phyloP scores from a whole-genome alignment of 2,888 invertebrate genomes.

The Danaus chrysippus region DNA sequence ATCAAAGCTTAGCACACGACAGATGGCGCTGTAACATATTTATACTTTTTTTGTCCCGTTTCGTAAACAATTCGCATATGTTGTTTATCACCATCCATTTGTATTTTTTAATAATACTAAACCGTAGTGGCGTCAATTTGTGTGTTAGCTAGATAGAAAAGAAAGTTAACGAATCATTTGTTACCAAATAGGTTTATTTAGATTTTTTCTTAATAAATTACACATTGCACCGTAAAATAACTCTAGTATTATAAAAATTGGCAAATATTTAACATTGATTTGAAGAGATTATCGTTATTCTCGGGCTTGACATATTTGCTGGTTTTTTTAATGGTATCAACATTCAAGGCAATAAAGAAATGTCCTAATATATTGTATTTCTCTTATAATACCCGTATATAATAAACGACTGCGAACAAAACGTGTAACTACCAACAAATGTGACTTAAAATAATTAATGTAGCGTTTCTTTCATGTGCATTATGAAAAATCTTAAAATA shows the following conservation, averaged over 20 bases:
- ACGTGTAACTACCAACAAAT: constrained; percentile 17
- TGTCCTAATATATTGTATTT: neutral
- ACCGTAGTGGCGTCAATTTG: constrained; percentile 34
- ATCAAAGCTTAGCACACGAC: constrained; percentile 21
- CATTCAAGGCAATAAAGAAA: constrained; percentile 5
- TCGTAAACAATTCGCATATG: neutral
- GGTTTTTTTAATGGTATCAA: neutral
- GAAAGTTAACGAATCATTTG: constrained; percentile 34
- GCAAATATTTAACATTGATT: constrained; percentile 3
- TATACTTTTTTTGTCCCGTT: constrained; percentile 4
- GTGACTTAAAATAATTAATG: constrained; percentile 38
- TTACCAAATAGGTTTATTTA: constrained; percentile 51
- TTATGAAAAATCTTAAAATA: constrained; percentile 64
- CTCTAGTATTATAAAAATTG: constrained; percentile 35
- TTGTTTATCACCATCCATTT: neutral
- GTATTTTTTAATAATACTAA: constrained; percentile 8
- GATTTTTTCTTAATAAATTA: constrained; percentile 41
- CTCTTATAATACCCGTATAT: constrained; percentile 7
- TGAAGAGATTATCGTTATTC: neutral
- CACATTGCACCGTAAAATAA: constrained; percentile 51
- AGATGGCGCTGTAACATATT: constrained; percentile 15
- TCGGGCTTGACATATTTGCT: neutral
- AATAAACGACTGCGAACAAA: constrained; percentile 11
- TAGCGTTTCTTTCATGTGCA: constrained; percentile 57
- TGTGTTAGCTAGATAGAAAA: constrained; percentile 50